These are phyloP conservation scores for Ypsolopha sequella DNA, from an alignment of 2,888 invertebrate genomes.

Conservation along the genomic window DNA sequence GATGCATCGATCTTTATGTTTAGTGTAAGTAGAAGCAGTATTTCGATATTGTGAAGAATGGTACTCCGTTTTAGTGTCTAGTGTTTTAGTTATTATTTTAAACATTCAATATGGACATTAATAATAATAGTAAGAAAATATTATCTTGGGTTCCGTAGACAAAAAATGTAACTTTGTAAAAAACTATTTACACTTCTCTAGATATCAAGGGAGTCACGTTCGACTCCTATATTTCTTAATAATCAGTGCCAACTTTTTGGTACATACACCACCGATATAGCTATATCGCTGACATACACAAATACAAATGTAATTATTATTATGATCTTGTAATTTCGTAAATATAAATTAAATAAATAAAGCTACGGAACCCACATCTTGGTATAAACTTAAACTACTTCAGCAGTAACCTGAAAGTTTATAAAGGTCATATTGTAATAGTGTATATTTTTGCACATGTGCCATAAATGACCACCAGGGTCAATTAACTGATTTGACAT, in stretches of 20 bases:
- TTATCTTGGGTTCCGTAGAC: background rate
- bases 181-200: too few relatives aligned
- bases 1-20: conserved; percentile 42
- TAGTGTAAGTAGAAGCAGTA: conserved; percentile 51
- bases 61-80: conserved; percentile 51
- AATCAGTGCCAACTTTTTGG: too few relatives aligned
- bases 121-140: background rate
- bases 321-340: too few relatives aligned
- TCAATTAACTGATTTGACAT: background rate
- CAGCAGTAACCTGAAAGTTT: too few relatives aligned
- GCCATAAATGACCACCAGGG: conserved; percentile 35
- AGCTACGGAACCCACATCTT: too few relatives aligned
- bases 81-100: conserved; percentile 52
- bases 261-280: too few relatives aligned
- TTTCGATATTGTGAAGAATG: conserved; percentile 47
- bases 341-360: too few relatives aligned
- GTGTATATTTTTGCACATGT: conserved; percentile 47
- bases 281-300: too few relatives aligned
- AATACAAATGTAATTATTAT: too few relatives aligned
- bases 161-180: conserved; percentile 2
- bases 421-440: conserved; percentile 23
- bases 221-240: too few relatives aligned
- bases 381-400: too few relatives aligned
- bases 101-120: conserved; percentile 27
- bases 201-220: too few relatives aligned